These are phyloP conservation scores for Rhombomys opimus DNA, from an alignment of 2,113 vertebrate species.

Conservation along the genomic window DNA sequence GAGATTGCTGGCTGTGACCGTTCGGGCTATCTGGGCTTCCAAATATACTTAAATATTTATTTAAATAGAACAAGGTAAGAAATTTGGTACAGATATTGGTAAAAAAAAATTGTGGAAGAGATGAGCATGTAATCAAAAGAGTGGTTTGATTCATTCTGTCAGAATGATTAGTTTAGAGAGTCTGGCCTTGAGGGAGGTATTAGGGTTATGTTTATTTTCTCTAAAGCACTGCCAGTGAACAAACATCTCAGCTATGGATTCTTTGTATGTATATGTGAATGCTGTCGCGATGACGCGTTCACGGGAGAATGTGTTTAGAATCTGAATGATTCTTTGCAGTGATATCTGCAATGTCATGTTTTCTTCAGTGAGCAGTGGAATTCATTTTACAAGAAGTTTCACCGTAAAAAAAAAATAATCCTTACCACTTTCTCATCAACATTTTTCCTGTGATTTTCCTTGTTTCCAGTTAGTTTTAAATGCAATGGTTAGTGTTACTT, in stretches of 20 bases:
- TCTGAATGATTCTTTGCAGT: not conserved
- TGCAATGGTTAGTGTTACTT: conserved; percentile 40
- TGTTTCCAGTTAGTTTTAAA: conserved; percentile 63
- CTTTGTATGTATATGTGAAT: not conserved
- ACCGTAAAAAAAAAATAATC: conserved; percentile 49
- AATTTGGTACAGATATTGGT: not conserved
- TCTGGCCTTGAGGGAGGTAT: not conserved
- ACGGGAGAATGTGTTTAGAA: not conserved
- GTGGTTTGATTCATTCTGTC: not conserved
- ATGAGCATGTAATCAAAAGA: not conserved
- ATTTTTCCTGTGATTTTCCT: conserved; percentile 9
- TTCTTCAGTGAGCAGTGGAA: not conserved
- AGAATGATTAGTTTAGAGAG: not conserved
- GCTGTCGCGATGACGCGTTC: not conserved
- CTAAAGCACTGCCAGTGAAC: not conserved
- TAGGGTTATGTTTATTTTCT: not conserved
- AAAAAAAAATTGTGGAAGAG: not conserved
- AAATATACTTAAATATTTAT: conserved; percentile 6
- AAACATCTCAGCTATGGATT: not conserved
- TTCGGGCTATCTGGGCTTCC: not conserved
- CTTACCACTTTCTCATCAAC: not conserved
- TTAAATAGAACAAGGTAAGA: not conserved
- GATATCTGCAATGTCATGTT: not conserved
- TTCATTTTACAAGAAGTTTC: conserved; percentile 6
- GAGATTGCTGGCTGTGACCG: not conserved